These are phyloP conservation scores for Sympetrum striolatum DNA, from an alignment of 2,888 invertebrate genomes.

Conservation along the genomic window DNA sequence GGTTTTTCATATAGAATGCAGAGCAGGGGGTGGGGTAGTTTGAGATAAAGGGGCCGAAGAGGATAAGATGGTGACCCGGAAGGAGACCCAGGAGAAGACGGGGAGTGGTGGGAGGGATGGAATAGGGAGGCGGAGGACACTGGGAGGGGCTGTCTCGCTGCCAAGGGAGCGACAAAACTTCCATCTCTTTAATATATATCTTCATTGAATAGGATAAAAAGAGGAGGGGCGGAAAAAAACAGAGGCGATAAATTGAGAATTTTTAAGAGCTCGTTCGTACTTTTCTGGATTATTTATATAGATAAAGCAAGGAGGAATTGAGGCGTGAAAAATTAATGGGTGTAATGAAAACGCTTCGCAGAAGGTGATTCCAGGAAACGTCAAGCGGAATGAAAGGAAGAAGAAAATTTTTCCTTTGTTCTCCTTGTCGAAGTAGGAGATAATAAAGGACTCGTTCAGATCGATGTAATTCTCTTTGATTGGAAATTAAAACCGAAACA, in stretches of 20 bases:
- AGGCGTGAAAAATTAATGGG: conserved; percentile 11
- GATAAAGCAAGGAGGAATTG: conserved; percentile 31
- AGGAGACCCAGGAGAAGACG: background rate
- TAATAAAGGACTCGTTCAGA: too few relatives aligned
- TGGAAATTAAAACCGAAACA: too few relatives aligned
- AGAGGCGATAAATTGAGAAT: conserved; percentile 20
- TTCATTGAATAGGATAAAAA: conserved; percentile 14
- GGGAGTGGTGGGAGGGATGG: background rate
- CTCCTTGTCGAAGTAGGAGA: background rate
- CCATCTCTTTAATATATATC: conserved; percentile 37
- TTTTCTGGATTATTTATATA: conserved; percentile 25
- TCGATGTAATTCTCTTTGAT: too few relatives aligned
- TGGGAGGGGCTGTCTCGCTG: background rate
- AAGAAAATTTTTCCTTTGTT: background rate
- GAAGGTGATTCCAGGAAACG: background rate
- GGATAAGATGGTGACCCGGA: conserved; percentile 15
- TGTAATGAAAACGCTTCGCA: conserved; percentile 19
- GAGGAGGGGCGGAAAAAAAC: background rate
- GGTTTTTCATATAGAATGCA: background rate
- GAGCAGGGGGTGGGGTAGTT: background rate
- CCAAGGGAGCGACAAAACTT: conserved; percentile 37
- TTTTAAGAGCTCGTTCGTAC: conserved; percentile 12
- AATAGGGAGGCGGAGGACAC: background rate
- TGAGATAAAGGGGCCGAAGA: background rate
- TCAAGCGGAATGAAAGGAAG: background rate